These are phyloP conservation scores for Corynorhinus townsendii DNA, from an alignment of 2,113 vertebrate genomes.

Conservation along the genomic window DNA sequence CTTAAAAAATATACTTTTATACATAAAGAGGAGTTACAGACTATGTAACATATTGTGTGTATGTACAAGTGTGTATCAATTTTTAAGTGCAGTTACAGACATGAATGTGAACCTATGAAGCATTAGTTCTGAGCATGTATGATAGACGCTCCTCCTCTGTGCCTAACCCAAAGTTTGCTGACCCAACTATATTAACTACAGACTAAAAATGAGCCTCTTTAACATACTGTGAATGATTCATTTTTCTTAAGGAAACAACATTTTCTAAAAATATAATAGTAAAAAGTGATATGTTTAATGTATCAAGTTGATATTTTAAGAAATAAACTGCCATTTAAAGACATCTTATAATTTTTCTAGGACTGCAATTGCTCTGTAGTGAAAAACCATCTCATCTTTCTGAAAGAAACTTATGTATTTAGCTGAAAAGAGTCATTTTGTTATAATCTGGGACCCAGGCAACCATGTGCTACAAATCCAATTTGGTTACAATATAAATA, in stretches of 20 bases:
- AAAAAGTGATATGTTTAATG: not conserved
- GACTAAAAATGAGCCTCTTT: not conserved
- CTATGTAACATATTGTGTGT: not conserved
- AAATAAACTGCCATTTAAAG: not conserved
- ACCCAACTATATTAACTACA: not conserved
- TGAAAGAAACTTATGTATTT: not conserved
- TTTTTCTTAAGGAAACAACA: not conserved
- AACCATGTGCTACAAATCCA: not conserved
- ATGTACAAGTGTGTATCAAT: not conserved
- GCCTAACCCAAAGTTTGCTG: not conserved
- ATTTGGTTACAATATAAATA: not conserved
- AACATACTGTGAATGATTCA: not conserved
- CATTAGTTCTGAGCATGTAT: not conserved
- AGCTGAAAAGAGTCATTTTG: not conserved
- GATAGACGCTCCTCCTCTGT: rapidly evolving
- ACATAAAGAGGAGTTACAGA: not conserved
- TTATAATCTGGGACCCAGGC: not conserved
- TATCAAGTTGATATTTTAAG: not conserved
- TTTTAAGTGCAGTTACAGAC: not conserved
- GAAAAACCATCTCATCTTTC: not conserved
- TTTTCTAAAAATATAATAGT: not conserved
- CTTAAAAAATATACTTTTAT: not conserved
- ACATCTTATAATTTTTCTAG: not conserved
- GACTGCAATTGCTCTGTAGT: not conserved
- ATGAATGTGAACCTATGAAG: not conserved